phyloP scores from a whole-genome alignment of 2,888 invertebrate species.

The Caenorhabditis angaria region DNA sequence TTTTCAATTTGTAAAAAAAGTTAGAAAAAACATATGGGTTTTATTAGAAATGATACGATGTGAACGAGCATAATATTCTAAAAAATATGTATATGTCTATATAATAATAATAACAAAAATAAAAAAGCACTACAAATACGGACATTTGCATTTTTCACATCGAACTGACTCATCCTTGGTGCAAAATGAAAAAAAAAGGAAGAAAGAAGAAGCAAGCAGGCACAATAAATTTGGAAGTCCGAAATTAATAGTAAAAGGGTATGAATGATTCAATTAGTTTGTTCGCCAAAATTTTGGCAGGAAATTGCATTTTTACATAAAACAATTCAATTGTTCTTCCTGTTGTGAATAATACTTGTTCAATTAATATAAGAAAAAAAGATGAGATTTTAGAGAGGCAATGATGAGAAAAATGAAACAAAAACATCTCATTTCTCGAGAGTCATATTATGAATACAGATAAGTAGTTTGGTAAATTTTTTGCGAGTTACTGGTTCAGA shows the following conservation, averaged over 20 bases:
- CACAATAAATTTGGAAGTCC: background rate
- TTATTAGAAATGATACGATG: background rate
- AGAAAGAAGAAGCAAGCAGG: background rate
- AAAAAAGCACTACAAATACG: background rate
- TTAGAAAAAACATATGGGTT: background rate
- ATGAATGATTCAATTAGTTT: constrained; percentile 1
- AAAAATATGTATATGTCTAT: background rate
- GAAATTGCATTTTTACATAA: background rate
- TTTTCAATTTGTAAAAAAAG: background rate
- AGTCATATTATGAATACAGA: no score
- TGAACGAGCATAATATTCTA: no score
- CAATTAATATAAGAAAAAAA: no score
- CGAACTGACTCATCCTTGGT: background rate
- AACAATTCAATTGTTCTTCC: background rate
- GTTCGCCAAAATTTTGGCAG: no score
- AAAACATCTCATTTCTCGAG: no score
- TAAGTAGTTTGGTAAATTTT: no score
- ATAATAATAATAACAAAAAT: background rate
- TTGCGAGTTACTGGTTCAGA: no score
- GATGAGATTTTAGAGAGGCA: no score
- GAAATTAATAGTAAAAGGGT: background rate
- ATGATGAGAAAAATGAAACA: no score
- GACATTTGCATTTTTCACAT: background rate
- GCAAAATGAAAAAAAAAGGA: background rate
- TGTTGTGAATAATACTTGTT: background rate